These are phyloP conservation scores for Agrilus biguttatus DNA, from an alignment of 2,888 invertebrate species.

Conservation along the genomic window DNA sequence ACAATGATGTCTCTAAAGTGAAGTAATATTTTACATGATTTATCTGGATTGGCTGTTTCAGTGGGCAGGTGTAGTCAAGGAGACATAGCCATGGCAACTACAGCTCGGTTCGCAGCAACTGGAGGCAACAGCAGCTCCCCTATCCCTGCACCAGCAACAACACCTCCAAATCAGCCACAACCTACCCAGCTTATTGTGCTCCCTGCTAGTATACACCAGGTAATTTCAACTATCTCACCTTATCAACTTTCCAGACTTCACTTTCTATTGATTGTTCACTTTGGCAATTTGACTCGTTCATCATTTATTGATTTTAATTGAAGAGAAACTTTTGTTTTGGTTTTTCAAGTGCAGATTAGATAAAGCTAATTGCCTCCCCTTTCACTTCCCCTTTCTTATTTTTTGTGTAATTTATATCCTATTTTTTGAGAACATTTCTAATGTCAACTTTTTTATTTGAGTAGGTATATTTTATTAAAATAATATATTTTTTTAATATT, in stretches of 20 bases:
- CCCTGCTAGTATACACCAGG: constrained; percentile 34
- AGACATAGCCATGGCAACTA: constrained; percentile 35
- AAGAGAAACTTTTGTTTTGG: no score
- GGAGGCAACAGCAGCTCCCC: constrained; percentile 36
- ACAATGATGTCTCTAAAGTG: no score
- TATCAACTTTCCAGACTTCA: constrained; percentile 4
- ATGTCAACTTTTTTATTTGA: neutral
- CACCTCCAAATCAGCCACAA: constrained; percentile 29
- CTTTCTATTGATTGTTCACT: constrained; percentile 9
- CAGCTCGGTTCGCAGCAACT: constrained; percentile 42
- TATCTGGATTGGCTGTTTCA: constrained; percentile 22
- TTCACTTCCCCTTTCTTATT: neutral
- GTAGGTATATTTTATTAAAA: no score
- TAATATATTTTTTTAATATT: no score
- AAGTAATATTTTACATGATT: constrained; percentile 5
- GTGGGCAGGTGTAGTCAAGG: constrained; percentile 31
- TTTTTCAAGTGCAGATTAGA: no score
- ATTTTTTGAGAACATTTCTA: no score
- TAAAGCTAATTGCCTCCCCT: no score
- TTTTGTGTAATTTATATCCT: neutral
- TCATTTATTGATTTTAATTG: constrained; percentile 6
- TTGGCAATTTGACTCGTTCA: neutral
- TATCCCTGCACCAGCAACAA: constrained; percentile 28
- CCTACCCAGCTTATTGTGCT: constrained; percentile 33
- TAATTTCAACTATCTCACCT: constrained; percentile 16